Evolutionary conservation across 1,140 invertebrate genomes (phyloP).

Genomic region (Bicyclus anynana): DNA sequence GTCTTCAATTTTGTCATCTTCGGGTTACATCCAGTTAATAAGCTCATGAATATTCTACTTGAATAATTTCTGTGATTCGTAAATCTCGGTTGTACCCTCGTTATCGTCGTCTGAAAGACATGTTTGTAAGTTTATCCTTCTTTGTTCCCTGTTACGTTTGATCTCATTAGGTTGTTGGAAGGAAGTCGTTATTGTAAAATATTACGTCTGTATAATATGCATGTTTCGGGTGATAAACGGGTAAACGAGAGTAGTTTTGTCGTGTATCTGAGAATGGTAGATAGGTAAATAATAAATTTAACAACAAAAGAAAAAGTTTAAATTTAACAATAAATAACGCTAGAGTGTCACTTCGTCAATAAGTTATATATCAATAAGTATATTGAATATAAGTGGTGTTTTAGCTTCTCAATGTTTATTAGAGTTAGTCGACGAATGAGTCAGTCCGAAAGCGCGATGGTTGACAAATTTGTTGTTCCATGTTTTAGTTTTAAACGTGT

Average conservation of each 20-base stretch:
- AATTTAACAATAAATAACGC: constrained; percentile 65
- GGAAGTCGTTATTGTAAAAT: constrained; percentile 27
- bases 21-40: constrained; percentile 19
- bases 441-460: constrained; percentile 62
- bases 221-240: constrained; percentile 67
- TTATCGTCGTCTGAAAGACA: constrained; percentile 52
- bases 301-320: too few species aligned
- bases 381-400: constrained; percentile 53
- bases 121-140: constrained; percentile 34
- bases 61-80: constrained; percentile 48
- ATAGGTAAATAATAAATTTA: constrained; percentile 68
- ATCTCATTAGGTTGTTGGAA: constrained; percentile 26
- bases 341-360: constrained; percentile 54
- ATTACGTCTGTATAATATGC: constrained; percentile 30
- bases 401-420: constrained; percentile 76
- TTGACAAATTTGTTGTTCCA: constrained; percentile 64
- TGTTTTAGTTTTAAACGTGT: constrained; percentile 9
- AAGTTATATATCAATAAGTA: constrained; percentile 52
- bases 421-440: constrained; percentile 76
- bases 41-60: constrained; percentile 33
- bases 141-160: constrained; percentile 37
- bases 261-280: constrained; percentile 53
- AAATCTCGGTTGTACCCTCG: constrained; percentile 48
- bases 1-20: constrained; percentile 19
- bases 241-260: constrained; percentile 58